phyloP scores from a whole-genome alignment of 1,140 invertebrate species.

The Eumaeus atala region DNA sequence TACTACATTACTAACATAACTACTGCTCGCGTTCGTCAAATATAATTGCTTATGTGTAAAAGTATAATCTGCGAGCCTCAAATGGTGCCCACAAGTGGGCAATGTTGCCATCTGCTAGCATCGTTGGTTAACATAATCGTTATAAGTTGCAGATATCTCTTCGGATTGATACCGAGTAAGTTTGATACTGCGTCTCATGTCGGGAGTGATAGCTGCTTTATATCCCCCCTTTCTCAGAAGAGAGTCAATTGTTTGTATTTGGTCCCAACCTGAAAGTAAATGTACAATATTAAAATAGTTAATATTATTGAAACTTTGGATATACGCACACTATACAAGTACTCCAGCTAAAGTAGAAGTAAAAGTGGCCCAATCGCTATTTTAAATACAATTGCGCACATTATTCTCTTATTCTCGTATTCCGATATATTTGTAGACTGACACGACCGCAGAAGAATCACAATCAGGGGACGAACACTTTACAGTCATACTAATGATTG shows the following conservation, averaged over 20 bases:
- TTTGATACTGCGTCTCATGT: constrained; percentile 91
- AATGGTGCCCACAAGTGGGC: constrained; percentile 23
- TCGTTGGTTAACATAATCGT: constrained; percentile 61
- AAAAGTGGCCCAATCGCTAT: too few relatives aligned
- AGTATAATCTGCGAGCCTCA: constrained; percentile 19
- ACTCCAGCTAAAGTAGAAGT: neutral
- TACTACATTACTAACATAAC: constrained; percentile 49
- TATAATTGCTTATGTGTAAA: constrained; percentile 24
- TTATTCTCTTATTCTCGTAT: too few relatives aligned
- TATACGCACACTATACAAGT: too few relatives aligned
- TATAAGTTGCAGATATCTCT: constrained; percentile 71
- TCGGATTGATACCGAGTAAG: constrained; percentile 93
- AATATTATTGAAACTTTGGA: too few relatives aligned
- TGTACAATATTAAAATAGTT: neutral
- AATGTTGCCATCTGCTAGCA: constrained; percentile 59
- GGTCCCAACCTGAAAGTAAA: constrained; percentile 90
- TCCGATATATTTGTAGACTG: too few relatives aligned
- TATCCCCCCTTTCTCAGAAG: constrained; percentile 97
- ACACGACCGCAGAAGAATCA: too few relatives aligned
- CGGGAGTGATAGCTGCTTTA: constrained; percentile 91
- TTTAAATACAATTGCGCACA: too few relatives aligned
- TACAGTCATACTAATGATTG: too few relatives aligned
- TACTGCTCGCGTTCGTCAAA: constrained; percentile 34
- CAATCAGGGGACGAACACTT: too few relatives aligned
- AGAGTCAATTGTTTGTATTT: constrained; percentile 98